These are phyloP conservation scores for Sarcophaga peregrina DNA, from an alignment of 1,140 invertebrate genomes.

Conservation along the genomic window DNA sequence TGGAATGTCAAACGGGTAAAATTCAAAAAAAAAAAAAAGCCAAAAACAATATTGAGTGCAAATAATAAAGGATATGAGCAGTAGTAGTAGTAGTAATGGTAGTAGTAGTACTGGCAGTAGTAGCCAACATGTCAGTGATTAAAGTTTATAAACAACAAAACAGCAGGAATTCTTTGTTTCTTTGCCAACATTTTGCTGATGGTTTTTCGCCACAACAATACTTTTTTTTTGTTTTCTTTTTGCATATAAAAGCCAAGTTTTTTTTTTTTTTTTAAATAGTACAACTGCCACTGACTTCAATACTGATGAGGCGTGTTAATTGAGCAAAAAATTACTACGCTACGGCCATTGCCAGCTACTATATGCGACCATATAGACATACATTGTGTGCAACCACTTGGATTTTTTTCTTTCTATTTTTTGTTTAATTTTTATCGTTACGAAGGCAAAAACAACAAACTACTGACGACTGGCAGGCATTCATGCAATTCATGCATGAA, in stretches of 20 bases:
- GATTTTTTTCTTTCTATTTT: too few species aligned
- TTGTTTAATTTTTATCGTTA: too few species aligned
- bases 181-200: neutral
- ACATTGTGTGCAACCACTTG: neutral
- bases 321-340: slow-evolving; percentile 3
- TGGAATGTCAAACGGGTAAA: slow-evolving; percentile 3
- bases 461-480: slow-evolving; percentile 4
- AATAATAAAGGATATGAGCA: too few species aligned
- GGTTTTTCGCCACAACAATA: neutral
- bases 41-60: neutral
- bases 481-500: neutral
- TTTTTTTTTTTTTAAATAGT: neutral
- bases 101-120: neutral
- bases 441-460: too few species aligned
- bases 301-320: slow-evolving; percentile 24
- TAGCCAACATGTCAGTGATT: slow-evolving; percentile 24
- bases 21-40: neutral
- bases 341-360: neutral
- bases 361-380: neutral
- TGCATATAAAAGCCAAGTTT: slow-evolving; percentile 12
- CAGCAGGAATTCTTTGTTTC: slow-evolving; percentile 18
- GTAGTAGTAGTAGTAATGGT: too few species aligned
- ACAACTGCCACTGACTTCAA: slow-evolving; percentile 5
- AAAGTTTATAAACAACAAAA: slow-evolving; percentile 19
- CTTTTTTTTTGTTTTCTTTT: neutral